Evolutionary conservation across 2,797 vertebrate species (phyloP).

Genomic region (Dromococcyx pavoninus): DNA sequence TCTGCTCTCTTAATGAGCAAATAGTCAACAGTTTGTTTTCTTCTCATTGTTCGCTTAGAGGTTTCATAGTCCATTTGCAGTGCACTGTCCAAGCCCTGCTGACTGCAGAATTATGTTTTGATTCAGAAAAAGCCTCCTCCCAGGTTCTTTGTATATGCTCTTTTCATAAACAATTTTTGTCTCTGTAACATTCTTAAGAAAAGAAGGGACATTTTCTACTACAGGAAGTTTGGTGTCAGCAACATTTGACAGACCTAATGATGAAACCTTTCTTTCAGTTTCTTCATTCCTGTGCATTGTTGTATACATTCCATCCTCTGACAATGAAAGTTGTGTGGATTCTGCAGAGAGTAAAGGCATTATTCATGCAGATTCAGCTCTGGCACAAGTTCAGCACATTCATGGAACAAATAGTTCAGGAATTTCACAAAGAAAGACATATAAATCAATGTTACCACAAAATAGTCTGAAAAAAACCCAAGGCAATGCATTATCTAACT

Average conservation of each 20-base stretch:
- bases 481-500: no score
- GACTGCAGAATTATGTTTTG: neutral
- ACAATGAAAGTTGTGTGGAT: neutral
- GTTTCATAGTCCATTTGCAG: neutral
- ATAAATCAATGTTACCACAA: neutral
- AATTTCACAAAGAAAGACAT: neutral
- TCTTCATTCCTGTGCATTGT: neutral
- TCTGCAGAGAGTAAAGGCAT: neutral
- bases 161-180: neutral
- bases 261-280: neutral
- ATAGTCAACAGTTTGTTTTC: slow-evolving; percentile 20
- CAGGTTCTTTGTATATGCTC: accelerated
- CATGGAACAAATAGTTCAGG: neutral
- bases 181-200: neutral
- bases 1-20: neutral
- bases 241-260: neutral
- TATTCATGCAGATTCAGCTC: neutral
- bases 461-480: no score
- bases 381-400: neutral
- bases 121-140: neutral
- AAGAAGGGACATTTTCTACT: neutral
- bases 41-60: neutral
- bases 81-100: neutral
- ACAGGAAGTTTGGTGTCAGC: neutral
- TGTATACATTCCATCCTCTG: neutral